Percentiles rank a stretch among this genome's conserved stretches.
Evolutionary conservation across 1,140 invertebrate genomes (phyloP).

Genomic region (Brachionus plicatilis): DNA sequence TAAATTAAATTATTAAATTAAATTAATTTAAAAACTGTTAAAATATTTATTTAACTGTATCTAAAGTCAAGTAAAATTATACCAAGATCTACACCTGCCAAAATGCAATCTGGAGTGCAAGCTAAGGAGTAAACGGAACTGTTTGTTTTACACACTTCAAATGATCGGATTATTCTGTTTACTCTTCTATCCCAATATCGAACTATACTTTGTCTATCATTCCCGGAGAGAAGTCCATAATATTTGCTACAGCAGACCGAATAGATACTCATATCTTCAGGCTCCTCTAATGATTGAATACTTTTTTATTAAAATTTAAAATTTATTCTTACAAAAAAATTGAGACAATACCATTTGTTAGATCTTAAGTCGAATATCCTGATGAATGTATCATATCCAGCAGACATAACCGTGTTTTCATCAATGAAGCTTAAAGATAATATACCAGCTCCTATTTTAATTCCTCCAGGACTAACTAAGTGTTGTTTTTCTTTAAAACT

Average conservation of each 20-base stretch:
- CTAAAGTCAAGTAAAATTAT: neutral
- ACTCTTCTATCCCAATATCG: conserved; percentile 22
- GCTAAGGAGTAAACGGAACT: conserved; percentile 24
- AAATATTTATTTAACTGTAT: neutral
- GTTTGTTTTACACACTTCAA: neutral
- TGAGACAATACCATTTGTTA: neutral
- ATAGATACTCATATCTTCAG: conserved; percentile 30
- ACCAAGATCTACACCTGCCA: neutral
- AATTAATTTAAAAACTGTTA: no score
- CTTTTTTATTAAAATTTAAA: neutral
- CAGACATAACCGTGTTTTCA: neutral
- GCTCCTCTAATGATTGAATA: conserved; percentile 18
- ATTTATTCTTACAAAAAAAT: neutral
- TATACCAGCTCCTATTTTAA: conserved; percentile 15
- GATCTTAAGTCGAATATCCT: conserved; percentile 19
- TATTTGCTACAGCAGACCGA: conserved; percentile 20
- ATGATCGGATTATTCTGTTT: neutral
- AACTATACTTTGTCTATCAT: conserved; percentile 17
- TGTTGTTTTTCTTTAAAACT: neutral
- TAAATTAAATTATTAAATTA: no score
- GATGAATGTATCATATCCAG: conserved; percentile 35
- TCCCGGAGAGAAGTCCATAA: conserved; percentile 26
- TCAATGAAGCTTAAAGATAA: conserved; percentile 5
- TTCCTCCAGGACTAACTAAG: neutral
- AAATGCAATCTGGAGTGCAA: neutral